Conservation (phyloP, 2,797 vertebrate genomes). For the Podarcis lilfordi region DNA sequence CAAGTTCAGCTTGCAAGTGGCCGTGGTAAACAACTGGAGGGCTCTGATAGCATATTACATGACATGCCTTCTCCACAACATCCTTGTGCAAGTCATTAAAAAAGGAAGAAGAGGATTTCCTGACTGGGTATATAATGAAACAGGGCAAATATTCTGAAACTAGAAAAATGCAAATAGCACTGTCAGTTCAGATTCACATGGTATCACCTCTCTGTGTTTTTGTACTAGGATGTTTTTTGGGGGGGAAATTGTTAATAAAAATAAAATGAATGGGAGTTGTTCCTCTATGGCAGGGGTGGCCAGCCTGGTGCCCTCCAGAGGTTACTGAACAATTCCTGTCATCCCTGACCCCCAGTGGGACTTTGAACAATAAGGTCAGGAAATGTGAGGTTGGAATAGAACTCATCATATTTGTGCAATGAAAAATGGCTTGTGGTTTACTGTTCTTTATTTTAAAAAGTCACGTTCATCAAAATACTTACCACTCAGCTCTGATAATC, state of each 20-base stretch:
- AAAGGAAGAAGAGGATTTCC: constrained; percentile 77
- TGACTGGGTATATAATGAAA: constrained; percentile 72
- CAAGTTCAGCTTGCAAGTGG: constrained; percentile 55
- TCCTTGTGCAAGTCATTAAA: constrained; percentile 70
- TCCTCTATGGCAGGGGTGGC: too few relatives aligned
- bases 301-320: too few relatives aligned
- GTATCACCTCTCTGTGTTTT: constrained; percentile 35
- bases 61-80: constrained; percentile 58
- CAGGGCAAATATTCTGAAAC: constrained; percentile 70
- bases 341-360: neutral
- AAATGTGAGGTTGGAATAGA: neutral
- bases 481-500: neutral
- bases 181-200: constrained; percentile 61
- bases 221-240: constrained; percentile 35
- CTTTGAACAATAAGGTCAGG: neutral
- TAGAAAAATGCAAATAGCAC: constrained; percentile 35
- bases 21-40: constrained; percentile 73
- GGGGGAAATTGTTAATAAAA: constrained; percentile 49
- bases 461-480: neutral
- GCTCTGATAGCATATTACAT: constrained; percentile 68
- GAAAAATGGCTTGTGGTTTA: neutral
- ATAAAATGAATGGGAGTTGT: constrained; percentile 34
- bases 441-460: neutral
- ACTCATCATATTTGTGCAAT: neutral
- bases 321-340: too few relatives aligned